Base-by-base conservation (phyloP, 2,113 vertebrate genomes). In the Tursiops truncatus region DNA sequence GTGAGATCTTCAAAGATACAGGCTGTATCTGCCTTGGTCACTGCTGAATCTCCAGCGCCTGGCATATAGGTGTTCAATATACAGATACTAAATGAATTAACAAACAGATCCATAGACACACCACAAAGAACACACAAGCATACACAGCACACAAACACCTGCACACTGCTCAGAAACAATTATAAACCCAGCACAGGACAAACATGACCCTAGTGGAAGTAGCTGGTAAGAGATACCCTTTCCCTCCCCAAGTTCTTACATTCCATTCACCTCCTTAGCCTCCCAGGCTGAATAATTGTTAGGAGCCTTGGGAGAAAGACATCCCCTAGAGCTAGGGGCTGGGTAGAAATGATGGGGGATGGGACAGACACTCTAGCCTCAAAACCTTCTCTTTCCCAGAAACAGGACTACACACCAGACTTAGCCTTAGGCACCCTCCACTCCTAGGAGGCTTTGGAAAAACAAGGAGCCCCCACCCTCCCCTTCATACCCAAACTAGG, bases 251-350 rank as follows among this genome's bases (percentile, higher is more conserved):
- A 60, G 5, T 86, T 95, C 92, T 97, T 50, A 87, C 31, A 93
- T 93, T 97, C 76, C 65, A 89, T 97, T 96, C 85, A 90, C 50
- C 70, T 92, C 65, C 31, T 80, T 82, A 82, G 50, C 12, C 62
- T 89, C 53, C 33, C 36, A 87, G 44, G 44, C 87, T 60, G 70
- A 95, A 88, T 83, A 92, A 89, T 53, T 18, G 4, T 73, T 93
- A 74, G 79, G 83, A 90, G 84, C 63, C 56, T 94, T 41, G 31
- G 56, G 81, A 97, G 83, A 95, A 95, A 96, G 58, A 92, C 28
- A 95, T 56, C 60, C 50, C 26, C 63, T 65, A 92, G 47, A 96
- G 38, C 63, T 92, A 74, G 83, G n/a, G 53, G 38, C 44, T 88
- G 85, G n/a, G 26, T 87, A 87, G 70, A 94, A 96, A 87, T 62